Base-by-base conservation (phyloP, 2,888 invertebrate species). In the Galerucella pusilla region DNA sequence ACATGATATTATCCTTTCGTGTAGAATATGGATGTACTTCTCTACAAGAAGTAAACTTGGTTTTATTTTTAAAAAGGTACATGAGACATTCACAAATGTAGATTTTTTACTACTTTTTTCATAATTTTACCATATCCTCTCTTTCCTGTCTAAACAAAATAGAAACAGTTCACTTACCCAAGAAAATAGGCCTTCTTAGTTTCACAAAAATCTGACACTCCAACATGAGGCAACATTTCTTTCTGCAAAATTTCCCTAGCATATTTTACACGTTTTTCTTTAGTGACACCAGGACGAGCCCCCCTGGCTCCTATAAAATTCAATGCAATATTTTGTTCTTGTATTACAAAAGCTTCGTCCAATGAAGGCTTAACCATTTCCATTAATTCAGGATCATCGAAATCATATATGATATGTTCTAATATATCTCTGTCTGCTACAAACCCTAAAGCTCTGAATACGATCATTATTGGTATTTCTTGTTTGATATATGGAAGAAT, bases 361-460 rank as follows among this genome's bases (percentile, higher is more conserved):
- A 99, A 89, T 0, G 99, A 99, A 0, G 99, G 99, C 87, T 99
- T 99, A 10, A 0, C 98, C 98, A 99, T 99, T 91, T 99, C 99
- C 99, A 99, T 99, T 98, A 99, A 99, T 90, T 99, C 99, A 9
- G 98, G 99, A 89, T 99, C 99, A 88, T 99, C 98, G 89, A 99
- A 99, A 86, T 99, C 99, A 87, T 99, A 99, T 84, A 99, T 99
- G 78, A 99, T 99, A 85, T 99, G 99, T 86, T 99, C 99, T 28
- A 99, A 90, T 84, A 99, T 99, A 89, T 99, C 99, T 85, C 99
- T 92, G 88, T 99, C 99, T 10, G 99, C 98, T 61, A 99, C 99
- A 89, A 99, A 99, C 52, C 99, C 99, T 25, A 87, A 79, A n/a
- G 99, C 99, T 86, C 99, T 92, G 87, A 99, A 99, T 2, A 99